A percentile compares a stretch with the other conserved stretches of the same genome.
phyloP scores from a whole-genome alignment of 2,113 vertebrate species.

The Zapornia atra region DNA sequence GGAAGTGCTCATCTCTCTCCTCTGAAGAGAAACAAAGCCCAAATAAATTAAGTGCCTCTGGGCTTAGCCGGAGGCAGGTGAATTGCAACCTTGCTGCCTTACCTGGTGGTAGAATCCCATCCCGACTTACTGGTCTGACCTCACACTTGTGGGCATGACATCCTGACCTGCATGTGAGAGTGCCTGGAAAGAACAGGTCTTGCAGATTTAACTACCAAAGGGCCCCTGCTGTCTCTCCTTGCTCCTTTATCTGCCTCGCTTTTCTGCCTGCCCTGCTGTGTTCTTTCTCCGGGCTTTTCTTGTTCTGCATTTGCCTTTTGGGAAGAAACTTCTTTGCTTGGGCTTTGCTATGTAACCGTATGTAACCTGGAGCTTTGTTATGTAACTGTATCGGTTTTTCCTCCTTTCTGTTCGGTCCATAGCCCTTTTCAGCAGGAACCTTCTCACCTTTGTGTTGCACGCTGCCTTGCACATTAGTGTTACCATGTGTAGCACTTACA shows the following conservation, averaged over 20 bases:
- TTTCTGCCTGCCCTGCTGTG: not conserved
- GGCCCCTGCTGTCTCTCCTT: not conserved
- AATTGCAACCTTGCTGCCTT: not conserved
- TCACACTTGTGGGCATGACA: not conserved
- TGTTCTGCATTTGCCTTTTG: not conserved
- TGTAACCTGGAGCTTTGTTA: not conserved
- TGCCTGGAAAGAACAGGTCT: not conserved
- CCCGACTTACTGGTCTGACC: not conserved
- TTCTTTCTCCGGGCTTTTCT: not conserved
- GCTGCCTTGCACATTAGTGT: not conserved
- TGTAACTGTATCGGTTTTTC: no score
- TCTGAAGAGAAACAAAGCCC: not conserved
- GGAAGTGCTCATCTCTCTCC: not conserved
- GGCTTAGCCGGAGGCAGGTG: not conserved
- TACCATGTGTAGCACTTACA: not conserved
- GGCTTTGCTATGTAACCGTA: not conserved
- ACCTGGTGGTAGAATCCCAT: not conserved
- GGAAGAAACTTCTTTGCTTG: not conserved
- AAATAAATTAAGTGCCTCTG: not conserved
- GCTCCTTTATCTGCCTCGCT: not conserved
- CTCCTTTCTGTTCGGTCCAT: not conserved
- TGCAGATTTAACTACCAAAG: not conserved
- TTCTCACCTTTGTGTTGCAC: not conserved
- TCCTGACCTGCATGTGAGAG: not conserved
- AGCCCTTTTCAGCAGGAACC: not conserved